phyloP scores from a whole-genome alignment of 2,888 invertebrate species.

The Aleiodes leptofemur region DNA sequence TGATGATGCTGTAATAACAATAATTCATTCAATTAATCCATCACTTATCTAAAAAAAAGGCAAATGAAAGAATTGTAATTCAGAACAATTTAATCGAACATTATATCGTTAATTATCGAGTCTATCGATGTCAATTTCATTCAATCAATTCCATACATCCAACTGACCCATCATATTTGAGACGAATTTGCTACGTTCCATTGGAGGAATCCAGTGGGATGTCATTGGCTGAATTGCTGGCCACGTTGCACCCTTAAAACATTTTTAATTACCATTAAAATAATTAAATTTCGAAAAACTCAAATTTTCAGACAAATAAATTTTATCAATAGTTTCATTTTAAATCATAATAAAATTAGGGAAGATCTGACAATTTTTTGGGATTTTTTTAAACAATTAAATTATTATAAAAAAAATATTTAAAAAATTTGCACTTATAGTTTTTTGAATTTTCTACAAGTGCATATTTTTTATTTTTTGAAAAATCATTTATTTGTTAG shows the following conservation, averaged over 20 bases:
- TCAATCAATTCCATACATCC: neutral
- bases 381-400: no score
- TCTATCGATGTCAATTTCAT: slow-evolving; percentile 3
- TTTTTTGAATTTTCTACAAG: no score
- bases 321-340: no score
- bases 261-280: neutral
- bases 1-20: slow-evolving; percentile 83
- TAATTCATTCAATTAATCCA: slow-evolving; percentile 37
- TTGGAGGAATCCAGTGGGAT: slow-evolving; percentile 95
- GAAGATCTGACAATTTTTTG: no score
- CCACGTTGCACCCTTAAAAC: slow-evolving; percentile 87
- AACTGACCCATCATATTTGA: slow-evolving; percentile 91
- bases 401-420: no score
- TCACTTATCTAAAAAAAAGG: neutral
- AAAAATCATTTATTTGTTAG: no score
- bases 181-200: slow-evolving; percentile 94
- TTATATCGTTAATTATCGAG: neutral
- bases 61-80: slow-evolving; percentile 2
- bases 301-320: no score
- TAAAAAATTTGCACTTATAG: no score
- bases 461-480: no score
- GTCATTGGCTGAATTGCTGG: slow-evolving; percentile 96
- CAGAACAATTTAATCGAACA: neutral
- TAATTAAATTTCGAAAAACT: no score
- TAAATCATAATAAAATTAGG: no score